Base-by-base conservation (phyloP, 2,888 invertebrate genomes). In the Scaptomyza caliginosa region DNA sequence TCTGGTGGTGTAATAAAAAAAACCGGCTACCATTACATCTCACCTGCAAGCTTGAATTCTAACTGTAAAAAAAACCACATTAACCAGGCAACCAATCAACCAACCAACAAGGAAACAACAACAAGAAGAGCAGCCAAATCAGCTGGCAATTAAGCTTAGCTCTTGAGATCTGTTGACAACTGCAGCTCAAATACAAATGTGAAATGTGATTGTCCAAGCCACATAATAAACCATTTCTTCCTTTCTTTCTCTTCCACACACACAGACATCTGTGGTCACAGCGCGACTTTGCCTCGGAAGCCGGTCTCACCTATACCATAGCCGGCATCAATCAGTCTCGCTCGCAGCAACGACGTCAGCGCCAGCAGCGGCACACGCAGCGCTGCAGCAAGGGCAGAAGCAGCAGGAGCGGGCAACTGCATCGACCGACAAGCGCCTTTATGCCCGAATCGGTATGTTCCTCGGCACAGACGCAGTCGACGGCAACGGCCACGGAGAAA, bases 231-330 rank as follows among this genome's bases (percentile, higher is more conserved):
- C 32, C 23, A 40, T 13, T 8, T 40, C 23, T 21, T 48, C 34
- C 38, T 11, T 19, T 39, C 11, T 36, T 7, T n/a, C 7, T 48
- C 28, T 38, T 34, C 26, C 7, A 4, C 5, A 17, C 3, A 46
- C 45, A 49, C 63, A 89, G 84, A 5, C 80, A 74, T 24, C 77
- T 86, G n/a, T 90, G 90, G 91, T 86, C 91, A 11, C 90, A 90
- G 65, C 90, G 86, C 63, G 89, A 90, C 59, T 90, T 90, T 70
- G 88, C 89, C 75, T 89, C 90, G 19, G 90, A 91, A 69, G 89
- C 90, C 64, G 91, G 91, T 75, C 89, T 91, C 42, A 89, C 91
- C 7, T 91, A 91, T 66, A 88, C 91, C 40, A 89, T 91, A 62
- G 89, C 91, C 13, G 90, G 90, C 57, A 89, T 88, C 36, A 84